Conservation (phyloP, 2,113 vertebrate species). For the Nycticryphes semicollaris region DNA sequence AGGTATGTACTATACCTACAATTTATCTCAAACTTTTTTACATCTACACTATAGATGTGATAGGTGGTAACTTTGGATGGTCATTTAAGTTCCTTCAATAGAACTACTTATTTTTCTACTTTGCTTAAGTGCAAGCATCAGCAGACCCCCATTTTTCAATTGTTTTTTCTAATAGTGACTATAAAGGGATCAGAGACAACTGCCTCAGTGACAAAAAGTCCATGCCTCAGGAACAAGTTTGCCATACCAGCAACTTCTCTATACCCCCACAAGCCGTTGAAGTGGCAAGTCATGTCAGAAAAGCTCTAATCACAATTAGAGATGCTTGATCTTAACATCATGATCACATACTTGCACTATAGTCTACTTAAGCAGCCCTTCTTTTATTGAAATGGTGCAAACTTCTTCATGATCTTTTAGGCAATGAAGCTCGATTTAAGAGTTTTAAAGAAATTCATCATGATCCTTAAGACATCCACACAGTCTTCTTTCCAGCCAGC, state of each 20-base stretch:
- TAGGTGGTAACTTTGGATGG: not conserved
- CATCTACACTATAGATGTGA: not conserved
- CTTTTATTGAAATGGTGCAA: not conserved
- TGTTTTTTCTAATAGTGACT: not conserved
- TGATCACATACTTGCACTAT: not conserved
- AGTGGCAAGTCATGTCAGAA: not conserved
- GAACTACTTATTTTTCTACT: too few relatives aligned
- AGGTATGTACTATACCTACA: not conserved
- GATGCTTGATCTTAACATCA: not conserved
- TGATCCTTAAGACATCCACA: not conserved
- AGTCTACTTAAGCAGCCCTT: not conserved
- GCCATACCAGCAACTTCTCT: not conserved
- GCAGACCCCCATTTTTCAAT: not conserved
- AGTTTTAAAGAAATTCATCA: not conserved
- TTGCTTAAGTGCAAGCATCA: not conserved
- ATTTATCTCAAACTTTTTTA: not conserved
- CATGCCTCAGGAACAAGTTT: not conserved
- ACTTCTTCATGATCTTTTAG: not conserved
- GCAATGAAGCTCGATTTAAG: not conserved
- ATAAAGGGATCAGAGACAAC: not conserved
- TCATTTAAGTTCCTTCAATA: not conserved
- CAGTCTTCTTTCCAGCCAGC: not conserved
- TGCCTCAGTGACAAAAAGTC: not conserved
- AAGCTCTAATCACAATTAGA: not conserved
- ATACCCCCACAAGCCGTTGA: not conserved